These are phyloP conservation scores for Rhegmatorhina hoffmannsi DNA, from an alignment of 2,113 vertebrate species.

Conservation along the genomic window DNA sequence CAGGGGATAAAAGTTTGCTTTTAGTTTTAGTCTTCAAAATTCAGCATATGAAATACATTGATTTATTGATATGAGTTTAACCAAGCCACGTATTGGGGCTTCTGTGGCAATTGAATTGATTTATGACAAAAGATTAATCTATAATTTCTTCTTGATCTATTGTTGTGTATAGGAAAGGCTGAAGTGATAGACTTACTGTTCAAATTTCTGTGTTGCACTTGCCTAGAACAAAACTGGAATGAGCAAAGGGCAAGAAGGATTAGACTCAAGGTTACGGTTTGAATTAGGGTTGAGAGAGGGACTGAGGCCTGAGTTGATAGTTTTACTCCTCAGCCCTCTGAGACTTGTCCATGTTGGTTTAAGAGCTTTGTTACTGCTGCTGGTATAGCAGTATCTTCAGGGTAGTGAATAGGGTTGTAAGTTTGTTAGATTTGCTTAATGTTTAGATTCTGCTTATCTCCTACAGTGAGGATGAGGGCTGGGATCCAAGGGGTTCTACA, in stretches of 20 bases:
- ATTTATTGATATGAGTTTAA: constrained; percentile 8
- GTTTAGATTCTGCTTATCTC: not conserved
- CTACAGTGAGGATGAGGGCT: not conserved
- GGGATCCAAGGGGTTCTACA: not conserved
- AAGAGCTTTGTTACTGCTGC: not conserved
- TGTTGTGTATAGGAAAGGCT: not conserved
- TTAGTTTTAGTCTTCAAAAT: not conserved
- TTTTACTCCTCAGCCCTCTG: not conserved
- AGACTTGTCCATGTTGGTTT: not conserved
- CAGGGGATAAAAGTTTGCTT: not conserved
- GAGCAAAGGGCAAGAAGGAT: not conserved
- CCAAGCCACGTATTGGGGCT: not conserved
- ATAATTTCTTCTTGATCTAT: not conserved
- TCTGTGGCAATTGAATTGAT: not conserved
- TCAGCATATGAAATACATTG: not conserved
- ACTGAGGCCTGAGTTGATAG: not conserved
- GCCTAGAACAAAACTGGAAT: not conserved
- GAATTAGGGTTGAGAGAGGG: not conserved
- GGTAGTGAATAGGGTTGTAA: not conserved
- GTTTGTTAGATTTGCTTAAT: not conserved
- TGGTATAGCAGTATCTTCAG: not conserved
- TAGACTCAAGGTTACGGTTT: not conserved
- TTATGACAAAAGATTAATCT: constrained; percentile 4
- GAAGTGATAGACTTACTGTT: not conserved
- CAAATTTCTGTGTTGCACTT: not conserved